Conservation (phyloP, 1,140 invertebrate genomes). For the Cepaea nemoralis region DNA sequence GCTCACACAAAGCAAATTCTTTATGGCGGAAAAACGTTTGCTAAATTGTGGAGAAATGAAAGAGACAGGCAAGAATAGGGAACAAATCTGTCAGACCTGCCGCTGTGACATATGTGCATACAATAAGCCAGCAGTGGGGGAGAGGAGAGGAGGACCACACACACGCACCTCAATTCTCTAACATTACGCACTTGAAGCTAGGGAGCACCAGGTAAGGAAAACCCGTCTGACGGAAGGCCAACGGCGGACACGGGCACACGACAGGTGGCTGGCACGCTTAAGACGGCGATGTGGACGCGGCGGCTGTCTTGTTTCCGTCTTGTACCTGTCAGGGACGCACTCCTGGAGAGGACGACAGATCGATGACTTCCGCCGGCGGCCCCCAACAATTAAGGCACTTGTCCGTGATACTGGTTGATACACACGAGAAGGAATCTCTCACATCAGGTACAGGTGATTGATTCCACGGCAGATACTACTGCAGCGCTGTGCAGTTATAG, state of each 20-base stretch:
- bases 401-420: too few species aligned
- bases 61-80: slow-evolving; percentile 86
- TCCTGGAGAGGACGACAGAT: too few species aligned
- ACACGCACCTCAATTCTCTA: not conserved
- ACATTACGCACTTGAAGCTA: not conserved
- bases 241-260: not conserved
- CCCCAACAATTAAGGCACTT: too few species aligned
- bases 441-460: too few species aligned
- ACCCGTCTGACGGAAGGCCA: not conserved
- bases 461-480: too few species aligned
- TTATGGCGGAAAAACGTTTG: too few species aligned
- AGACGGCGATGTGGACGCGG: not conserved
- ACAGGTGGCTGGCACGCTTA: not conserved
- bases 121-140: not conserved
- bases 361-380: too few species aligned
- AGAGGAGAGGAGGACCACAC: not conserved
- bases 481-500: too few species aligned
- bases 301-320: not conserved
- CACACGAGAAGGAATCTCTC: too few species aligned
- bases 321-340: too few species aligned
- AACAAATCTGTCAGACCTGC: not conserved
- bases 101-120: not conserved
- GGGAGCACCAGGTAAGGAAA: not conserved
- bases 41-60: too few species aligned
- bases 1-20: too few species aligned